These are phyloP conservation scores for Lacanobia oleracea DNA, from an alignment of 2,888 invertebrate species.

Conservation along the genomic window DNA sequence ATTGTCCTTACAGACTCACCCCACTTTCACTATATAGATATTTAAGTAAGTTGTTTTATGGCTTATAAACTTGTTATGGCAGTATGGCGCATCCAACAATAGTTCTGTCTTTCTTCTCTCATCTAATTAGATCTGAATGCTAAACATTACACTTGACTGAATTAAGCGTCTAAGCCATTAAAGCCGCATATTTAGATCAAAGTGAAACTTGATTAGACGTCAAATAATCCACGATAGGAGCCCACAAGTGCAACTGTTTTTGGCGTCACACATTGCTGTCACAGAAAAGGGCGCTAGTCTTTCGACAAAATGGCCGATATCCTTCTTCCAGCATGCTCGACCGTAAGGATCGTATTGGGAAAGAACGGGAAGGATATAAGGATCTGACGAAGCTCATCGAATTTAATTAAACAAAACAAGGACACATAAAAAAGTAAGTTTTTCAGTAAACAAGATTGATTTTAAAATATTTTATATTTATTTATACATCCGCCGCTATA, in stretches of 20 bases:
- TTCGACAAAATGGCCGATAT: background rate
- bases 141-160: background rate
- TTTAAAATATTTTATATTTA: background rate
- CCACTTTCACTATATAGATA: background rate
- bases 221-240: background rate
- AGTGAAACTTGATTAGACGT: too few species aligned
- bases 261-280: too few species aligned
- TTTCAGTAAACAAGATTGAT: background rate
- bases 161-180: background rate
- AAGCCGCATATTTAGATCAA: too few species aligned
- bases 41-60: background rate
- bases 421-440: too few species aligned
- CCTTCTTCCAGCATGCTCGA: background rate
- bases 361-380: slow-evolving; percentile 1
- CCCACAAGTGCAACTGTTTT: background rate
- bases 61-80: background rate
- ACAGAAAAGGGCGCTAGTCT: background rate
- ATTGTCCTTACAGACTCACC: background rate
- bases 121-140: background rate
- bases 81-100: too few species aligned
- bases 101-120: background rate
- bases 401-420: too few species aligned
- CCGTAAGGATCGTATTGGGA: background rate
- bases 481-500: background rate
- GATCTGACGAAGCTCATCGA: slow-evolving; percentile 18